Base-by-base conservation (phyloP, 2,113 vertebrate genomes). In the Pseudois nayaur region DNA sequence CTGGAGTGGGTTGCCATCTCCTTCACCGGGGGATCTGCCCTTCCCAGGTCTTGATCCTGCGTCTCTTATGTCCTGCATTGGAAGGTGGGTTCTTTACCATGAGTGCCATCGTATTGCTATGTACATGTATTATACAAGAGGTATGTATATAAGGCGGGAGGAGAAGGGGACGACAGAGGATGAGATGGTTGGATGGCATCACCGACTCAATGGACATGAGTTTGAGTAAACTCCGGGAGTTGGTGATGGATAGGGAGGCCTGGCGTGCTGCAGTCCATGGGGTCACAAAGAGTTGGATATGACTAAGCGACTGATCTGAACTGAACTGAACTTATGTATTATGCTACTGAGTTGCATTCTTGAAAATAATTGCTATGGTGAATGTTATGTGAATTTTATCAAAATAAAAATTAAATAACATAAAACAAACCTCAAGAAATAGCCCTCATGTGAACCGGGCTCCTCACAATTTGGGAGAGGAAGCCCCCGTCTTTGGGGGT, bases 31-130 rank as follows among this genome's bases (percentile, higher is more conserved):
- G n/a, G n/a, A 6, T 23, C 67, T 23, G 36, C n/a, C 19, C 67
- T 74, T 74, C 67, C 67, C 67, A 23, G 67, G 67, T 23, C n/a
- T 23, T 23, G 67, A 40, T 23, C n/a, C 67, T 6, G 67, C 19
- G 12, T 13, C 67, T 74, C 67, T 71, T 40, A 3, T 6, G n/a
- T 71, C n/a, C 67, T 13, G n/a, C 67, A 40, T 23, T 40, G 67
- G 67, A 19, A 40, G 67, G 5, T 6, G 67, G 36, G n/a, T 74
- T 40, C 21, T 23, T 74, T 2, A 74, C 67, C n/a, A 3, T 1
- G 0, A 6, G 5, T 0, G 1, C n/a, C 19, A 74, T 71, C n/a
- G 3, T 3, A 6, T 13, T 1, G 19, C 67, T 23, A 12, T 3
- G n/a, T 3, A 2, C 36, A 71, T 36, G n/a, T 12, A 6, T 71